These are phyloP conservation scores for Drosophila fulvimacula DNA, from an alignment of 2,888 invertebrate species.

Conservation along the genomic window DNA sequence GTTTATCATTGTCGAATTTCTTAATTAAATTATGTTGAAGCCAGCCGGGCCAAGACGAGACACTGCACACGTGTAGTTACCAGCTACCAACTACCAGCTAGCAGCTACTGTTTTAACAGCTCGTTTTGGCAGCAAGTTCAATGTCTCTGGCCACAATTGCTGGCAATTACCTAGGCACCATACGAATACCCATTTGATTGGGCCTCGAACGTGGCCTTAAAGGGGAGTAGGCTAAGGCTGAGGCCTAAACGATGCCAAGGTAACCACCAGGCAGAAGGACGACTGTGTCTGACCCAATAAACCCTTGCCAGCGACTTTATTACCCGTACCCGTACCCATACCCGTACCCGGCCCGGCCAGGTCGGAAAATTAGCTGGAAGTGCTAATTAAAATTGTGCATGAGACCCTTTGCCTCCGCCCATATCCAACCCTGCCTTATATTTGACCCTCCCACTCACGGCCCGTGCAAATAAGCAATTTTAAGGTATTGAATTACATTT, in stretches of 20 bases:
- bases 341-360: slow-evolving; percentile 11
- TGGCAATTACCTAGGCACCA: slow-evolving; percentile 43
- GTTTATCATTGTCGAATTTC: slow-evolving; percentile 76
- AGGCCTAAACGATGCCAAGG: slow-evolving; percentile 43
- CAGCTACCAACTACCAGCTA: neutral
- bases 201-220: slow-evolving; percentile 15
- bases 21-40: slow-evolving; percentile 70
- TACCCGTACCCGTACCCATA: too few relatives aligned
- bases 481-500: slow-evolving; percentile 70
- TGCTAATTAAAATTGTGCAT: slow-evolving; percentile 62
- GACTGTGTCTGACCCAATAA: slow-evolving; percentile 50
- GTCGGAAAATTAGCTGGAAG: slow-evolving; percentile 52
- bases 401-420: slow-evolving; percentile 1
- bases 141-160: slow-evolving; percentile 38
- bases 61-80: slow-evolving; percentile 42
- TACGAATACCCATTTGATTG: slow-evolving; percentile 33
- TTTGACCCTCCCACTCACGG: slow-evolving; percentile 16
- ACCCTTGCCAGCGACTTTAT: slow-evolving; percentile 46
- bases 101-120: slow-evolving; percentile 24
- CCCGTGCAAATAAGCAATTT: slow-evolving; percentile 41
- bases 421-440: slow-evolving; percentile 11
- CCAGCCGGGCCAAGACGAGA: slow-evolving; percentile 23
- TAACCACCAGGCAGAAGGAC: slow-evolving; percentile 24
- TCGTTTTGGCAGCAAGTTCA: slow-evolving; percentile 53
- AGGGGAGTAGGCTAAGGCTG: neutral